These are phyloP conservation scores for Pasiphila rectangulata DNA, from an alignment of 2,888 invertebrate species.

Conservation along the genomic window DNA sequence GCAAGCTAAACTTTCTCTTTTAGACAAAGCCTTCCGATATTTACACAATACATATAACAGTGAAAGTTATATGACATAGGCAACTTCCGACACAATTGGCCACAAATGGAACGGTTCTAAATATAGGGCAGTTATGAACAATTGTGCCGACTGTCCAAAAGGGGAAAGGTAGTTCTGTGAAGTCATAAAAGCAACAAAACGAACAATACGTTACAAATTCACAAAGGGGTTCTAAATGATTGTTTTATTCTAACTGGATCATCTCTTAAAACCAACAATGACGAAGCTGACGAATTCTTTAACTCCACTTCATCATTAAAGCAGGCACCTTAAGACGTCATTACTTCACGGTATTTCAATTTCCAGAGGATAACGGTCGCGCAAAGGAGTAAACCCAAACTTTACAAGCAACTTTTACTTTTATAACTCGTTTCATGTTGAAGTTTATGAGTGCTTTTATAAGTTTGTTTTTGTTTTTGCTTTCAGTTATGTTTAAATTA, in stretches of 20 bases:
- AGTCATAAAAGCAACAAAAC: constrained; percentile 9
- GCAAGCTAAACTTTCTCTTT: constrained; percentile 27
- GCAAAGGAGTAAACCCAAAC: constrained; percentile 30
- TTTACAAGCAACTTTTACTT: constrained; percentile 48
- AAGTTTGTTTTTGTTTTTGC: background rate
- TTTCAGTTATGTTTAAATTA: background rate
- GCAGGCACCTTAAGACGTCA: background rate
- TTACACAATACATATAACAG: constrained; percentile 12
- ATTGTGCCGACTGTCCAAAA: constrained; percentile 12
- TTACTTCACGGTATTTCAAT: constrained; percentile 32
- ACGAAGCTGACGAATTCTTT: background rate
- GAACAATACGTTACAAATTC: background rate
- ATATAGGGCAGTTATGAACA: constrained; percentile 24
- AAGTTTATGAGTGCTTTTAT: background rate
- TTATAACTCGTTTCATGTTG: constrained; percentile 28
- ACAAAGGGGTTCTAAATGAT: constrained; percentile 1
- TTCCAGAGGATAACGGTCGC: constrained; percentile 41
- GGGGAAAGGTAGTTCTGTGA: constrained; percentile 15
- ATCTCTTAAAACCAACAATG: background rate
- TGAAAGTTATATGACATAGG: constrained; percentile 19
- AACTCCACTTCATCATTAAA: background rate
- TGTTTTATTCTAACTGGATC: constrained; percentile 1
- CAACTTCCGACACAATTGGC: constrained; percentile 9
- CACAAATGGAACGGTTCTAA: constrained; percentile 2
- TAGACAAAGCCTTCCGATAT: constrained; percentile 18